Evolutionary conservation across 2,797 vertebrate genomes (phyloP), one percentile per base, ranked within the genome.

Genomic region (Chelmon rostratus): DNA sequence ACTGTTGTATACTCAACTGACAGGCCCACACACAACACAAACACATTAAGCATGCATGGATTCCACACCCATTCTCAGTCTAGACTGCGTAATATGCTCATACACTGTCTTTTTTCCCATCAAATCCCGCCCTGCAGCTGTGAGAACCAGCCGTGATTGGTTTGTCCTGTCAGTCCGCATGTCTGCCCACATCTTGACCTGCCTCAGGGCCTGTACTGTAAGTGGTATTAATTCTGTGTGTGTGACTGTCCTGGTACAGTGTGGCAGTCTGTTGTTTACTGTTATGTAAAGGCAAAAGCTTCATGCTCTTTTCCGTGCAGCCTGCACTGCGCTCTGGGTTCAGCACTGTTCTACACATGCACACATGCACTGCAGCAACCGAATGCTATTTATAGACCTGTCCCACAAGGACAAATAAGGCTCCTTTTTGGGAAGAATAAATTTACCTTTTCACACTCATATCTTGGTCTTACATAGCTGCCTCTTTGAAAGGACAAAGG

Each of bases 341-440:
- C 72, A 71, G 66, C 57, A 40, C 64, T 82, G 74, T 81, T 57
- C 77, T 59, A 75, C 83, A 86, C 77, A 85, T 88, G 63, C 76
- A 88, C 72, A 35, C 73, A 76, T 90, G 82, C 87, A 88, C 88
- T 89, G 89, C 90, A 92, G 88, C 84, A 87, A 28, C 68, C 47
- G 68, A 79, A 59, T 68, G 81, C 92, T 93, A 93, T 93, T 92
- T 90, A 76, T 93, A 93, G 91, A 87, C 56, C 23, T 84, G 79
- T 72, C 73, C 78, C 79, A 75, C 74, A 82, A 86, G 83, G 86
- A 84, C 82, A 82, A 89, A 83, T 66, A 82, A 79, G 67, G 73
- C 84, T 79, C 53, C 67, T 76, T 84, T 76, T 83, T 12, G 0
- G 28, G 49, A 68, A 77, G 58, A 73, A 66, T 63, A 58, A 46